Base-by-base conservation (phyloP, 2,888 invertebrate species). In the Agrilus mali region DNA sequence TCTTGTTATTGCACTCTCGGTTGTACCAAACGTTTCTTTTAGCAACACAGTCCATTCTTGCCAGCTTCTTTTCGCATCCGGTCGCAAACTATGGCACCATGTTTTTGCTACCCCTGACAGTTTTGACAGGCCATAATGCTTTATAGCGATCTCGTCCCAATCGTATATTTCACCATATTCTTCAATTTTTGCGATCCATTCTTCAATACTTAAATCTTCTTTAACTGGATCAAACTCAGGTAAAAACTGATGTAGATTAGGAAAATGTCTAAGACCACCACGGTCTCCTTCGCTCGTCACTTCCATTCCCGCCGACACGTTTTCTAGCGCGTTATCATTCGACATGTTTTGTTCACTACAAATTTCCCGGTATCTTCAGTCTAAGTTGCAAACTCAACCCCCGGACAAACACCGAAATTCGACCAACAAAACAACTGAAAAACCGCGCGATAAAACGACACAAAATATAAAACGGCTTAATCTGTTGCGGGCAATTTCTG, bases 1-100 rank as follows among this genome's bases (percentile, higher is more conserved):
- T 20, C 38, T 22, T 17, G 32, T 44, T 14, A 49, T 31, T 27
- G 4, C 7, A 3, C 17, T 17, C 14, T n/a, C 32, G 2, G 8
- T 27, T 27, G 10, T 27, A 27, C 27, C 10, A 27, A 27, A 27
- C 2, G 27, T 27, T 27, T 32, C 10, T 17, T 15, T 13, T 2
- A 40, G 8, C 34, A 40, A 32, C 14, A 17, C 15, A n/a, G 35
- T 38, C 45, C 50, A 46, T 7, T 46, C 43, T 2, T 36, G 17
- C 47, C 47, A 48, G 10, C 20, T 40, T 36, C 44, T 36, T 2
- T 10, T 27, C 32, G 27, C 4, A 17, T 15, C 16, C 3, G 40
- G 16, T 40, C 3, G n/a, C 14, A 53, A 36, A 13, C 51, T 51
- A 27, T 54, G 22, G 50, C 15, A 46, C 51, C 53, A 53, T 36